Percentiles rank a stretch among this genome's conserved stretches.
phyloP scores from a whole-genome alignment of 2,113 vertebrate genomes.

The Phyllostomus hastatus region DNA sequence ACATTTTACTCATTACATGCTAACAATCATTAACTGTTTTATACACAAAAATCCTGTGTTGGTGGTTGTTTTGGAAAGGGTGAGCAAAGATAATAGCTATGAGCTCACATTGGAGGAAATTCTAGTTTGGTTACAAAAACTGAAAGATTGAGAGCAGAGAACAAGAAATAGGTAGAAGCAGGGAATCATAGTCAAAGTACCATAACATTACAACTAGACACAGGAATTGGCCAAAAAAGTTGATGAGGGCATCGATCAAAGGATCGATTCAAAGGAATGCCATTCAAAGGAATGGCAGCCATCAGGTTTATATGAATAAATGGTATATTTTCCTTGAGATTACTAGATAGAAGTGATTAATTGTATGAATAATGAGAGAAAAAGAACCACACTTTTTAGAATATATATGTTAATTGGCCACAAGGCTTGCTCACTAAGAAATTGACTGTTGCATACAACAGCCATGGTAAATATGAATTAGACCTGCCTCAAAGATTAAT shows the following conservation, averaged over 20 bases:
- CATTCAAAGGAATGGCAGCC: neutral
- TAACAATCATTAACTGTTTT: neutral
- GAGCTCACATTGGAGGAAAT: neutral
- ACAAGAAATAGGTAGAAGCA: neutral
- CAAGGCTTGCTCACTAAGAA: neutral
- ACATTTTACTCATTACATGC: neutral
- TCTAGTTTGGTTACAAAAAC: neutral
- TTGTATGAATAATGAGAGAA: neutral
- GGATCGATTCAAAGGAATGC: no score
- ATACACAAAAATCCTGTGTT: neutral
- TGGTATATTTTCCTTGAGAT: neutral
- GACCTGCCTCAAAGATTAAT: neutral
- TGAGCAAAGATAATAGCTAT: neutral
- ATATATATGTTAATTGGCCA: neutral
- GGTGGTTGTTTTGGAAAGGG: neutral
- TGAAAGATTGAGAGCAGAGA: neutral
- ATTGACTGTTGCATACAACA: neutral
- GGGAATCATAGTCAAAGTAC: neutral
- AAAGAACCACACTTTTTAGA: neutral
- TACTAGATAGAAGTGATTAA: neutral
- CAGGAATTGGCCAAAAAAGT: neutral
- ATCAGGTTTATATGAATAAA: neutral
- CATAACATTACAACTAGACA: neutral
- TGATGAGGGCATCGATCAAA: no score
- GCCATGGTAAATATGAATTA: neutral